Conservation (phyloP, 2,888 invertebrate genomes). For the Pheosia gnoma region DNA sequence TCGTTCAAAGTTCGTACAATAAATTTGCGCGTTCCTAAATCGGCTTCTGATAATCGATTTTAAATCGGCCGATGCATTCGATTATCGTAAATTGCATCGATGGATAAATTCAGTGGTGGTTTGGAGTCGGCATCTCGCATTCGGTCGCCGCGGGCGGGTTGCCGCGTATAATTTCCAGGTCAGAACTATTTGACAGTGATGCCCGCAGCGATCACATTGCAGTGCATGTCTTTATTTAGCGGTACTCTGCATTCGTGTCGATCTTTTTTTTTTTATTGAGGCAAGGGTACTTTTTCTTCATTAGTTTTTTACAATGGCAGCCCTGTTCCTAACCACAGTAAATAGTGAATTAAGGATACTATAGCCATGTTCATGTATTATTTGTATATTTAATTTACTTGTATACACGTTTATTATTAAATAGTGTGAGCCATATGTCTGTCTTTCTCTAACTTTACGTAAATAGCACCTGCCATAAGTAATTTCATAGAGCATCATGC, state of each 20-base stretch:
- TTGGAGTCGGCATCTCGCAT: not conserved
- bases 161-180: slow-evolving; percentile 46
- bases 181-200: slow-evolving; percentile 48
- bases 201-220: slow-evolving; percentile 47
- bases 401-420: no score
- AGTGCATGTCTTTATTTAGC: slow-evolving; percentile 54
- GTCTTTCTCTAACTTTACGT: no score
- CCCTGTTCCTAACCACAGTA: not conserved
- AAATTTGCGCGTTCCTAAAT: slow-evolving; percentile 46
- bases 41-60: slow-evolving; percentile 37
- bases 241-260: slow-evolving; percentile 24
- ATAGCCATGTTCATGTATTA: no score
- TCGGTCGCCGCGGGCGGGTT: slow-evolving; percentile 24
- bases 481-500: no score
- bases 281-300: slow-evolving; percentile 1
- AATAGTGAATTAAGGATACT: no score
- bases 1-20: slow-evolving; percentile 32
- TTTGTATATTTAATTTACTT: no score
- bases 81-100: slow-evolving; percentile 38
- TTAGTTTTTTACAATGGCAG: not conserved
- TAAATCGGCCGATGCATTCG: slow-evolving; percentile 41
- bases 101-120: slow-evolving; percentile 1
- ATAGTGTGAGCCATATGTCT: no score
- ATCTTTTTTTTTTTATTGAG: slow-evolving; percentile 33
- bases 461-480: no score